Conservation (phyloP, 2,113 vertebrate species). For the Ellobius talpinus region DNA sequence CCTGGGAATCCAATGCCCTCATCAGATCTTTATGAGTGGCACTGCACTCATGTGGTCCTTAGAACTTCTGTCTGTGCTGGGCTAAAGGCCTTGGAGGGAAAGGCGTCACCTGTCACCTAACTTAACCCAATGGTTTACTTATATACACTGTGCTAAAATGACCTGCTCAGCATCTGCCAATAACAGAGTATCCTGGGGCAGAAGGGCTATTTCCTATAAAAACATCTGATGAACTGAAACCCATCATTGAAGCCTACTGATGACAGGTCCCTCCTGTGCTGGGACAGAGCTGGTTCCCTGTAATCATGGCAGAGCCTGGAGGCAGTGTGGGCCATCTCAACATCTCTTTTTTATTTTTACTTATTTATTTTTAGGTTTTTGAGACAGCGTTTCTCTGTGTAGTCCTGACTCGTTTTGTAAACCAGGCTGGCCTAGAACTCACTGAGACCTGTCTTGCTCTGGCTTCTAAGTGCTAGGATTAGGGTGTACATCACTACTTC, state of each 20-base stretch:
- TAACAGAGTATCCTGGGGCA: background rate
- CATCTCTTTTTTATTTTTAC: background rate
- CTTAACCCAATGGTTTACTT: background rate
- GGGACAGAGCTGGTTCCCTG: background rate
- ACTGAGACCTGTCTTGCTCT: background rate
- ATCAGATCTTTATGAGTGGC: background rate
- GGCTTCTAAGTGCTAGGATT: background rate
- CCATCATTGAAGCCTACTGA: background rate
- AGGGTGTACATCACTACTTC: too few species aligned
- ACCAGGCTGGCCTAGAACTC: background rate
- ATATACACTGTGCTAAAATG: background rate
- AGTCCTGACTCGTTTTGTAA: background rate
- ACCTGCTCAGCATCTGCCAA: background rate
- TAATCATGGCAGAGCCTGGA: background rate
- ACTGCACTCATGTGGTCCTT: background rate
- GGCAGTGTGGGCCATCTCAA: background rate
- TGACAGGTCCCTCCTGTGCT: background rate
- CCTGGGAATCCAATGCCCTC: background rate
- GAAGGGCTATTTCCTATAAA: conserved; percentile 10
- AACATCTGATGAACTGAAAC: conserved; percentile 2
- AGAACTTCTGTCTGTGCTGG: background rate
- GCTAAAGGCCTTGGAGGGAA: background rate
- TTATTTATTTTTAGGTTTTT: background rate
- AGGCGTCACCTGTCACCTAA: background rate
- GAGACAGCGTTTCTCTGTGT: background rate